Percentiles rank a stretch among this genome's conserved stretches.
phyloP scores from a whole-genome alignment of 2,888 invertebrate species.

The Cartodere bifasciata region DNA sequence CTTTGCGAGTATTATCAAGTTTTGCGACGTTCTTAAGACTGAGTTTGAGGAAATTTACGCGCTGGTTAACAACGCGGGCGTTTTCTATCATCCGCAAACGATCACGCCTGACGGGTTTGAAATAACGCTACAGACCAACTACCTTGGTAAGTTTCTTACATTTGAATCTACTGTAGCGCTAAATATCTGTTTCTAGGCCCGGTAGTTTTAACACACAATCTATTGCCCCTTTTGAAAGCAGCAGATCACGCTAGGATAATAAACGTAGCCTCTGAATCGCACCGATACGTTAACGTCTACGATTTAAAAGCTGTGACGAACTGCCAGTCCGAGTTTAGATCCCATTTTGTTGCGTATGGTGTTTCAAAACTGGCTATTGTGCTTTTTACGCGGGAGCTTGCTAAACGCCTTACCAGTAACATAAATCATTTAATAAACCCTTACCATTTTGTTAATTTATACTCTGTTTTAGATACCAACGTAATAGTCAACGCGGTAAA shows the following conservation, averaged over 20 bases:
- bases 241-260: conserved; percentile 35
- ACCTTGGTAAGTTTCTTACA: conserved; percentile 35
- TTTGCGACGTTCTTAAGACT: conserved; percentile 26
- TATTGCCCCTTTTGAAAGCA: conserved; percentile 32
- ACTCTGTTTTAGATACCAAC: conserved; percentile 28
- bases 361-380: conserved; percentile 32
- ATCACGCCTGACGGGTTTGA: conserved; percentile 40
- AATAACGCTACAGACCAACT: conserved; percentile 42
- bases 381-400: conserved; percentile 30
- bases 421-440: background rate
- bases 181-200: too few relatives aligned
- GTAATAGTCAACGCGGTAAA: conserved; percentile 34
- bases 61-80: conserved; percentile 42
- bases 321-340: conserved; percentile 26
- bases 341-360: conserved; percentile 31
- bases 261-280: conserved; percentile 36
- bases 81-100: conserved; percentile 38
- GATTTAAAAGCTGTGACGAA: conserved; percentile 26
- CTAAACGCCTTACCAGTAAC: conserved; percentile 29
- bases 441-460: background rate
- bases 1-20: conserved; percentile 29
- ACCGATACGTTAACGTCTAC: conserved; percentile 28
- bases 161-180: too few relatives aligned
- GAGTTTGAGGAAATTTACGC: conserved; percentile 32
- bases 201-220: conserved; percentile 36